Percentiles rank a stretch among this genome's conserved stretches.
Conservation (phyloP, 2,888 invertebrate species). For the Crocallis elinguaria region DNA sequence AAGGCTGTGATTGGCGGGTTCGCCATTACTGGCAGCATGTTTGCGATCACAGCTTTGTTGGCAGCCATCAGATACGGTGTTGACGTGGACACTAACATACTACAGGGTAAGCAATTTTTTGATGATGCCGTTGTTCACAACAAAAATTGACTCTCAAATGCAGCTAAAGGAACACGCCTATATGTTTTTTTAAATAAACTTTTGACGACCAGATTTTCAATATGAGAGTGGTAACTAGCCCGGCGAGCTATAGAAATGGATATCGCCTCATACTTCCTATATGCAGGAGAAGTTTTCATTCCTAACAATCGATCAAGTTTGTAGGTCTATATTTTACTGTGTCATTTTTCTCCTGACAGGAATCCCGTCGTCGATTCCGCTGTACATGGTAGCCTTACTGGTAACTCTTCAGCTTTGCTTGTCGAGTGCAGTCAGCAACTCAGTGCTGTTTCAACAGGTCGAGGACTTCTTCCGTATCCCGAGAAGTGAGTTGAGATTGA, state of each 20-base stretch:
- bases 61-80: constrained; percentile 87
- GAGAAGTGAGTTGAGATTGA: constrained; percentile 83
- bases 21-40: constrained; percentile 86
- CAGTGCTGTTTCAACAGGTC: constrained; percentile 92
- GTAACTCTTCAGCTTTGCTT: constrained; percentile 91
- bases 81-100: constrained; percentile 86
- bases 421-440: constrained; percentile 91
- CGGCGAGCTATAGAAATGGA: too few relatives aligned
- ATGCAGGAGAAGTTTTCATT: too few relatives aligned
- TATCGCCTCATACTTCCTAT: too few relatives aligned
- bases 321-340: too few relatives aligned
- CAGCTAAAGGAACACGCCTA: too few relatives aligned
- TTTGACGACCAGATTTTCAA: too few relatives aligned
- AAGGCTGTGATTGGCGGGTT: constrained; percentile 90
- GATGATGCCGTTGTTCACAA: too few relatives aligned
- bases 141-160: too few relatives aligned
- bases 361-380: constrained; percentile 86
- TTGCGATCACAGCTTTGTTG: constrained; percentile 86
- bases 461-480: constrained; percentile 91
- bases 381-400: constrained; percentile 89
- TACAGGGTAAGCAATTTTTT: constrained; percentile 77
- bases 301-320: too few relatives aligned
- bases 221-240: too few relatives aligned
- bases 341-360: constrained; percentile 59
- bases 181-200: too few relatives aligned